Percentiles rank a stretch among this genome's conserved stretches.
These are phyloP conservation scores for Rhynchopsitta pachyrhyncha DNA, from an alignment of 2,113 vertebrate genomes.

Conservation along the genomic window DNA sequence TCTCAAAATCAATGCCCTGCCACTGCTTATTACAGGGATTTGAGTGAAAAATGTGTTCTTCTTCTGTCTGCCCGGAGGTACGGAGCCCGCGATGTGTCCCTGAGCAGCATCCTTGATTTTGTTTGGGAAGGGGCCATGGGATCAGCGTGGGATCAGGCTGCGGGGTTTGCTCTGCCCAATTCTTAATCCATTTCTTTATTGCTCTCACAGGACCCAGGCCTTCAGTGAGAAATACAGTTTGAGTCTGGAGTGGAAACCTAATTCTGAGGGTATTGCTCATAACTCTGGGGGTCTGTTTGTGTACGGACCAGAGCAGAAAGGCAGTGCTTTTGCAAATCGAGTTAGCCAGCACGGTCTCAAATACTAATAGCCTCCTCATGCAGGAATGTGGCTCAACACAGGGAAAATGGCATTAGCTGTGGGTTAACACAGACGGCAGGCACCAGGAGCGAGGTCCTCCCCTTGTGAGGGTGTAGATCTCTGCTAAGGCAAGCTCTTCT, in stretches of 20 bases:
- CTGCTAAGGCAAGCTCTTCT: not conserved
- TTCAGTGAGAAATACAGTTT: not conserved
- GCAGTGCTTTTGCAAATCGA: not conserved
- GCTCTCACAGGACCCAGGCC: not conserved
- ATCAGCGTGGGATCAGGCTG: not conserved
- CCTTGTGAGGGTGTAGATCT: fast-evolving
- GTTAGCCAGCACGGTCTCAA: fast-evolving
- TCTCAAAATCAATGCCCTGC: not conserved
- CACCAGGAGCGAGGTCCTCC: not conserved
- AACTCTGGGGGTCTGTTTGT: not conserved
- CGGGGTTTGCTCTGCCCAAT: fast-evolving
- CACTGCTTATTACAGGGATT: not conserved
- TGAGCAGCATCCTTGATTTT: not conserved
- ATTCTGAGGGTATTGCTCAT: not conserved
- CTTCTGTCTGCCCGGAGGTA: not conserved
- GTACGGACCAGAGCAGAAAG: fast-evolving
- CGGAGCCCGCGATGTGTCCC: not conserved
- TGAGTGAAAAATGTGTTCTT: not conserved
- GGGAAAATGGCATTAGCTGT: not conserved
- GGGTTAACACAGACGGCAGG: not conserved
- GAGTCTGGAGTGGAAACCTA: not conserved
- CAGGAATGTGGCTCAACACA: not conserved
- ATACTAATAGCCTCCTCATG: fast-evolving
- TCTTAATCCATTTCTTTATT: not conserved
- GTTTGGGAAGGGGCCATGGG: fast-evolving